phyloP scores from a whole-genome alignment of 2,113 vertebrate species.

The Trematocara variabile region DNA sequence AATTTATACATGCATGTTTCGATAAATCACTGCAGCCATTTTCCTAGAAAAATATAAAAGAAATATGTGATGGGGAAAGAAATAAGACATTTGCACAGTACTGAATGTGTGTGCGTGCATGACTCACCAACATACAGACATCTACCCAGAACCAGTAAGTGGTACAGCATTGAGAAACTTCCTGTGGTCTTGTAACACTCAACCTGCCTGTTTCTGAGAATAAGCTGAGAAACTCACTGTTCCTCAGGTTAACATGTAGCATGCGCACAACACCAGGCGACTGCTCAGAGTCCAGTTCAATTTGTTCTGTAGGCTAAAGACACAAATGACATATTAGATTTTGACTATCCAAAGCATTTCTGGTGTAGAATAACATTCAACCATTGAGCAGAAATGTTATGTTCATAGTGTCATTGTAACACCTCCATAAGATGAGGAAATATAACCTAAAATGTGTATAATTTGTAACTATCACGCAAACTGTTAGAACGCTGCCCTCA shows the following conservation, averaged over 20 bases:
- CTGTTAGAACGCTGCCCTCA: not conserved
- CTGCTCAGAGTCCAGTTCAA: not conserved
- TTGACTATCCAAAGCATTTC: not conserved
- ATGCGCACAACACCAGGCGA: not conserved
- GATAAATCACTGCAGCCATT: not conserved
- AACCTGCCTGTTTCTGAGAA: not conserved
- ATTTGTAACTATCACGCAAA: conserved; percentile 27
- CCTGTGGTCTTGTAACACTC: not conserved
- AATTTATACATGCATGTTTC: not conserved
- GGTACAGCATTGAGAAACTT: conserved; percentile 48
- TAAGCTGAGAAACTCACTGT: not conserved
- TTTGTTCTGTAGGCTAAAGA: not conserved
- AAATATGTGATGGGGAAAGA: not conserved
- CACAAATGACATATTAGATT: not conserved
- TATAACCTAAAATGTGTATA: not conserved
- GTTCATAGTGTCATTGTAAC: not conserved
- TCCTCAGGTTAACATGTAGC: not conserved
- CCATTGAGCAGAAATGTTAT: not conserved
- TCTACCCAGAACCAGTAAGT: not conserved
- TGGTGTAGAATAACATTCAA: not conserved
- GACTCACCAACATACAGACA: not conserved
- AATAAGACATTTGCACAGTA: not conserved
- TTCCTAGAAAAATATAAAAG: not conserved
- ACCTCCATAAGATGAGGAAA: not conserved
- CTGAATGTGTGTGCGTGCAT: not conserved